Conservation (phyloP, 2,888 invertebrate species). For the Athrips mouffetella region DNA sequence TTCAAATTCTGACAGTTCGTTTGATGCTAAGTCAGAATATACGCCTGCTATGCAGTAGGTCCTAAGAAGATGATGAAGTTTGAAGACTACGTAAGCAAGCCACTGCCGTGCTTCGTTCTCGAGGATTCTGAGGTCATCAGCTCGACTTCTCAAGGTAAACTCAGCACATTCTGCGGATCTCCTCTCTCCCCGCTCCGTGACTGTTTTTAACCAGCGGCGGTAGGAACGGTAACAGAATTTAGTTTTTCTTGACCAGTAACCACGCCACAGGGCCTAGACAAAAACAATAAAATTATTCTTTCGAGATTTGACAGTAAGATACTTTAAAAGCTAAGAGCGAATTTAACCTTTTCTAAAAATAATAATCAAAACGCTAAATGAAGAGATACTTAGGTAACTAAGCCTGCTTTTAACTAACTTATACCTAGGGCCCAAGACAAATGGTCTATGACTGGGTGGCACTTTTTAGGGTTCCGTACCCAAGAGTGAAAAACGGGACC, state of each 20-base stretch:
- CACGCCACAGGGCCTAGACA: constrained; percentile 60
- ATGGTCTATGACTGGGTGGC: too few species aligned
- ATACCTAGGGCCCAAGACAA: too few species aligned
- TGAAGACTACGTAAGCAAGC: constrained; percentile 69
- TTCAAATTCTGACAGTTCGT: constrained; percentile 62
- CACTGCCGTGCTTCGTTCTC: constrained; percentile 68
- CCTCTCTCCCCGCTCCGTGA: constrained; percentile 58
- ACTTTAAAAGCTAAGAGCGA: constrained; percentile 11
- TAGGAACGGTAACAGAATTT: constrained; percentile 64
- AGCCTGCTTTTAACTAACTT: too few species aligned
- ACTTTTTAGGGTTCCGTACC: too few species aligned
- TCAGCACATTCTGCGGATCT: constrained; percentile 62
- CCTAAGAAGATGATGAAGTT: constrained; percentile 65
- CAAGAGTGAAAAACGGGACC: too few species aligned
- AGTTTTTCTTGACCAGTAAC: constrained; percentile 57
- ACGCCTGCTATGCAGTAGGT: constrained; percentile 60
- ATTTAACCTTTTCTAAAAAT: too few species aligned
- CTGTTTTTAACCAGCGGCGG: constrained; percentile 58
- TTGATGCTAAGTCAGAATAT: constrained; percentile 52
- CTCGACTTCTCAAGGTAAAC: constrained; percentile 59
- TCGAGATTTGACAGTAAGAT: constrained; percentile 2
- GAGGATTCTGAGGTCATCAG: constrained; percentile 59
- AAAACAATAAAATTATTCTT: constrained; percentile 9
- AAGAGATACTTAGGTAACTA: too few species aligned
- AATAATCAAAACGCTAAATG: too few species aligned